Evolutionary conservation across 2,797 vertebrate genomes (phyloP).

Genomic region (Leptodactylus fallax): DNA sequence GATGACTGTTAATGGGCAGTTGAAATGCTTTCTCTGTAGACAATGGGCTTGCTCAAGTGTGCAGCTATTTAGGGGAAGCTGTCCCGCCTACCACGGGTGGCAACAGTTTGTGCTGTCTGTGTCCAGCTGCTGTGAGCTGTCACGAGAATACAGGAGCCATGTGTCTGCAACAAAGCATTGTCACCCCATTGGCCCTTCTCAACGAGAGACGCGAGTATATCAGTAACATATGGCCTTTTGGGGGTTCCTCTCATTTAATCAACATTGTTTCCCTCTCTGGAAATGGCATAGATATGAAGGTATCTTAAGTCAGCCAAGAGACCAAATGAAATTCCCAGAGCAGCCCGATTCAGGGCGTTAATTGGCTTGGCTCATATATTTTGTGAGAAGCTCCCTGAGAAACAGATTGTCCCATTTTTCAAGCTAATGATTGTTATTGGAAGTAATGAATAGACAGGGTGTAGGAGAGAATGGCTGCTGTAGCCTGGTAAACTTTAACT

Average conservation of each 20-base stretch:
- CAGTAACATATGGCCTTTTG: slow-evolving; percentile 81
- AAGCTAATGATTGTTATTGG: slow-evolving; percentile 83
- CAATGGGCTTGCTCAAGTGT: slow-evolving; percentile 84
- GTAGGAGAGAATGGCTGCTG: slow-evolving; percentile 70
- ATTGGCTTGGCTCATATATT: slow-evolving; percentile 79
- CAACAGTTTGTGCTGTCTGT: slow-evolving; percentile 74
- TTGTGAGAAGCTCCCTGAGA: slow-evolving; percentile 71
- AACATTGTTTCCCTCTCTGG: slow-evolving; percentile 72
- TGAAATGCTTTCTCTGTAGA: slow-evolving; percentile 79
- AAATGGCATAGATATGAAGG: slow-evolving; percentile 72
- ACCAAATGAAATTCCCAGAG: slow-evolving; percentile 78
- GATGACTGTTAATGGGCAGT: slow-evolving; percentile 77
- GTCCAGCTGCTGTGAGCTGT: slow-evolving; percentile 75
- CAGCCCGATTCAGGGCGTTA: slow-evolving; percentile 75
- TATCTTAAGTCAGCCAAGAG: slow-evolving; percentile 72
- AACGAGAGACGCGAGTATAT: slow-evolving; percentile 69
- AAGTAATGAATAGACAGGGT: slow-evolving; percentile 82
- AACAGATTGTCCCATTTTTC: slow-evolving; percentile 87
- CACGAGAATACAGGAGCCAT: slow-evolving; percentile 78
- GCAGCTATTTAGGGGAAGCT: slow-evolving; percentile 74
- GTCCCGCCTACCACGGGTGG: slow-evolving; percentile 78
- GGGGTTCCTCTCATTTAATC: slow-evolving; percentile 75
- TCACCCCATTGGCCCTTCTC: slow-evolving; percentile 72
- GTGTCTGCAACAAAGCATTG: slow-evolving; percentile 75
- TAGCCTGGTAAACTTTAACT: slow-evolving; percentile 79